Evolutionary conservation across 2,113 vertebrate species (phyloP).

Genomic region (Bothrops jararaca): DNA sequence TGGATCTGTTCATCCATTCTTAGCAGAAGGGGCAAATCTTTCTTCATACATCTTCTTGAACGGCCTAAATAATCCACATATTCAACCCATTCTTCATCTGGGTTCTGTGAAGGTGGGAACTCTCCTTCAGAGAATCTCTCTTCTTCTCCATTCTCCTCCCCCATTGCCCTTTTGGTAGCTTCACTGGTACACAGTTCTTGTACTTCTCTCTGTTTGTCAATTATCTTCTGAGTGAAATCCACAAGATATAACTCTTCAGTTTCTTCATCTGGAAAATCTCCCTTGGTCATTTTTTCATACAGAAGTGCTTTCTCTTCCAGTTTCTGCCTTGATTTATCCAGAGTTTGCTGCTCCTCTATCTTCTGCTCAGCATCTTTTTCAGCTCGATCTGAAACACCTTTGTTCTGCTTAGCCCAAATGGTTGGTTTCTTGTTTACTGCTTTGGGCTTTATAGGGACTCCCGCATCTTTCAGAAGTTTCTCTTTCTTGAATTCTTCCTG

Average conservation of each 20-base stretch:
- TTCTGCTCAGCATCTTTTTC: constrained; percentile 86
- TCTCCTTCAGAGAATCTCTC: constrained; percentile 61
- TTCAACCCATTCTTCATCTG: constrained; percentile 96
- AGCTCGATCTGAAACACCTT: constrained; percentile 81
- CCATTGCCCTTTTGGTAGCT: constrained; percentile 45
- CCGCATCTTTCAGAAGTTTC: constrained; percentile 82
- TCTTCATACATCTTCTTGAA: constrained; percentile 92
- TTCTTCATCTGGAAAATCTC: constrained; percentile 95
- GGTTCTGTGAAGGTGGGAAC: constrained; percentile 78
- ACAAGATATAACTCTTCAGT: constrained; percentile 91
- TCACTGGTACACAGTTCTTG: constrained; percentile 54
- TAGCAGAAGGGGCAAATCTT: constrained; percentile 85
- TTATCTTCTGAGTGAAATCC: constrained; percentile 97
- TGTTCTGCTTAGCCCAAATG: constrained; percentile 89
- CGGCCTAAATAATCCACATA: constrained; percentile 90
- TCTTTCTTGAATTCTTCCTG: constrained; percentile 95
- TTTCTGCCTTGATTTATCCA: constrained; percentile 83
- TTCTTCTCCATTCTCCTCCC: constrained; percentile 60
- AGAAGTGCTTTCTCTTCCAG: constrained; percentile 93
- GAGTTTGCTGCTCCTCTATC: constrained; percentile 79
- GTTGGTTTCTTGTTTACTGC: constrained; percentile 80
- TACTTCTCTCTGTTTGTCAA: constrained; percentile 80
- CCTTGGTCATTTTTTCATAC: constrained; percentile 95
- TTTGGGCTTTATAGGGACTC: constrained; percentile 72
- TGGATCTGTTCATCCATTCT: constrained; percentile 87